Evolutionary conservation across 2,113 vertebrate genomes (phyloP).

Genomic region (Isurus oxyrinchus): DNA sequence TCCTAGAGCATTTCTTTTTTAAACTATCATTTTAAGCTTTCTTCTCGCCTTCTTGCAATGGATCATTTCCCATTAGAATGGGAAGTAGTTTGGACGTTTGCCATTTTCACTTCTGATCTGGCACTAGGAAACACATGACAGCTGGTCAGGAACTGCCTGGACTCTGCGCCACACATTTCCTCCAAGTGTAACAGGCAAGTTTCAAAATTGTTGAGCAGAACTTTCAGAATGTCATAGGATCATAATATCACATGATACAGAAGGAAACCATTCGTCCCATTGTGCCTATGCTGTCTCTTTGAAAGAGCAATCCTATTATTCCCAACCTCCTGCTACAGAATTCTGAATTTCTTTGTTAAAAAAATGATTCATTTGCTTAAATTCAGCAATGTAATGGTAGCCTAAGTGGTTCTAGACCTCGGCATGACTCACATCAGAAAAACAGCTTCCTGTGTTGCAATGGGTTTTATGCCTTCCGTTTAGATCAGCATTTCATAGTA

Average conservation of each 20-base stretch:
- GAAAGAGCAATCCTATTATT: neutral
- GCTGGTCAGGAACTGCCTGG: neutral
- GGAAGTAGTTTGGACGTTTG: neutral
- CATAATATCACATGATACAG: neutral
- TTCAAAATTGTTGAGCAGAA: neutral
- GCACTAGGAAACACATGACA: neutral
- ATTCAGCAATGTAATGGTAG: neutral
- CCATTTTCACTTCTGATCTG: slow-evolving; percentile 19
- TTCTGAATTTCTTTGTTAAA: neutral
- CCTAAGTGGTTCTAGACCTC: neutral
- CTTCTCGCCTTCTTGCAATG: neutral
- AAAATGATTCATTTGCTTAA: neutral
- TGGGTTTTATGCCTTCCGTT: neutral
- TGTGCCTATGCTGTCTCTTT: neutral
- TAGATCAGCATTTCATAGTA: neutral
- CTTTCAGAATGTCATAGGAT: neutral
- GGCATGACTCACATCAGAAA: neutral
- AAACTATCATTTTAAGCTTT: neutral
- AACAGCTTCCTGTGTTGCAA: neutral
- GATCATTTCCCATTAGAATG: neutral
- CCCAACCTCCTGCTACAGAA: neutral
- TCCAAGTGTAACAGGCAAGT: neutral
- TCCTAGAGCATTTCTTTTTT: neutral
- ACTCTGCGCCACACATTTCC: neutral
- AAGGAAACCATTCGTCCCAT: neutral